phyloP scores from a whole-genome alignment of 2,113 vertebrate genomes.

The Melanocharis versteri region DNA sequence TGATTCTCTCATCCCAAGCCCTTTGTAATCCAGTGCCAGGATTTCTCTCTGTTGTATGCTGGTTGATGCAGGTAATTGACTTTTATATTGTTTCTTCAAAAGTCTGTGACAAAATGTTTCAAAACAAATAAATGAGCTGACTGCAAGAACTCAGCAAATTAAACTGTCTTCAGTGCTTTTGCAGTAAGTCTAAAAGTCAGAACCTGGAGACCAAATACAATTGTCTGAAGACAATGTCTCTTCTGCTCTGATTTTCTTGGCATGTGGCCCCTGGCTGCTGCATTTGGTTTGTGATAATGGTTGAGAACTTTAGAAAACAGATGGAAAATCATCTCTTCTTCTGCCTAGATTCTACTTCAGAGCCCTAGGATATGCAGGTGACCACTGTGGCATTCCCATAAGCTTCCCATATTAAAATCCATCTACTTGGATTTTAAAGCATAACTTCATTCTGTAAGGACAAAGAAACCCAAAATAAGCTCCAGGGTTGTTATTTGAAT shows the following conservation, averaged over 20 bases:
- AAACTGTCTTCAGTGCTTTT: neutral
- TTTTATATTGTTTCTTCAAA: neutral
- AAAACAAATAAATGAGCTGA: neutral
- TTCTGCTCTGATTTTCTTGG: neutral
- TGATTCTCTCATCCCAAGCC: neutral
- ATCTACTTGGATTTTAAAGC: neutral
- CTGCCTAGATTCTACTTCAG: neutral
- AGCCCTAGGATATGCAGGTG: neutral
- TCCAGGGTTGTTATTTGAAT: neutral
- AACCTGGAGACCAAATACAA: neutral
- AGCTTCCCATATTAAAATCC: too few relatives aligned
- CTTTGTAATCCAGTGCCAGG: neutral
- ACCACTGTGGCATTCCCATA: neutral
- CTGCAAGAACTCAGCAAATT: neutral
- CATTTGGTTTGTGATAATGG: neutral
- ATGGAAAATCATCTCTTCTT: neutral
- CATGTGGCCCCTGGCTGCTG: neutral
- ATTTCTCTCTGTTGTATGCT: neutral
- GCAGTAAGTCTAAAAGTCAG: neutral
- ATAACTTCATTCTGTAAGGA: neutral
- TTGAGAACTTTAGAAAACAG: neutral
- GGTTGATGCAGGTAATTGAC: neutral
- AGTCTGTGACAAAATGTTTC: neutral
- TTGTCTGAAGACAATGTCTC: neutral
- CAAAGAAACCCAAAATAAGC: neutral